Conservation (phyloP, 2,797 vertebrate genomes). For the Pristis pectinata region DNA sequence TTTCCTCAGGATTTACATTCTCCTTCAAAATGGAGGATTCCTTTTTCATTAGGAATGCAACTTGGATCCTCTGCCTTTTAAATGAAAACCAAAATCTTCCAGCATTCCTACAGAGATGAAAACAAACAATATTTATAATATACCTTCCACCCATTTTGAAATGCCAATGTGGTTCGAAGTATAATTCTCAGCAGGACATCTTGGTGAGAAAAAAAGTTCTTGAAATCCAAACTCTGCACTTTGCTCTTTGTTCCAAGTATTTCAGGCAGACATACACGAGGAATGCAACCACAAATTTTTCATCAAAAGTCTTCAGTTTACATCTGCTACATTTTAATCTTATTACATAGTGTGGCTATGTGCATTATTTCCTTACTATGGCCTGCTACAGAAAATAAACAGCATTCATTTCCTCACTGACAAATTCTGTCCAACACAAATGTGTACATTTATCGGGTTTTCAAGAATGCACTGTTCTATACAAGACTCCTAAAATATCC, state of each 20-base stretch:
- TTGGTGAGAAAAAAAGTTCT: background rate
- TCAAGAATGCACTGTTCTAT: background rate
- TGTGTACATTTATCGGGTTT: background rate
- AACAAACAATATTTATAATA: no score
- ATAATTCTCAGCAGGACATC: background rate
- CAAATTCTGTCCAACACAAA: background rate
- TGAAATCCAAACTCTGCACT: background rate
- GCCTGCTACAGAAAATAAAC: background rate
- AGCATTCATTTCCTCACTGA: background rate
- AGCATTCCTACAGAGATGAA: background rate
- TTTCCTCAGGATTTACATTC: background rate
- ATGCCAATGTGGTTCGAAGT: background rate
- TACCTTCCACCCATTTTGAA: background rate
- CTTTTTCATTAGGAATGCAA: background rate
- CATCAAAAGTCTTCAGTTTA: slow-evolving; percentile 4
- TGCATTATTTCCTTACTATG: background rate
- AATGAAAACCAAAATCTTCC: background rate
- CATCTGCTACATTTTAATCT: slow-evolving; percentile 11
- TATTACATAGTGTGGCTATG: background rate
- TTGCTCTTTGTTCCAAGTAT: background rate
- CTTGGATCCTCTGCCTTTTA: background rate
- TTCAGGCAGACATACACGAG: slow-evolving; percentile 7
- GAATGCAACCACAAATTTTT: slow-evolving; percentile 12
- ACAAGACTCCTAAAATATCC: background rate
- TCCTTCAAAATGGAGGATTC: background rate